Percentiles rank a stretch among this genome's conserved stretches.
Conservation (phyloP, 2,797 vertebrate species). For the Rhabdomys pumilio region DNA sequence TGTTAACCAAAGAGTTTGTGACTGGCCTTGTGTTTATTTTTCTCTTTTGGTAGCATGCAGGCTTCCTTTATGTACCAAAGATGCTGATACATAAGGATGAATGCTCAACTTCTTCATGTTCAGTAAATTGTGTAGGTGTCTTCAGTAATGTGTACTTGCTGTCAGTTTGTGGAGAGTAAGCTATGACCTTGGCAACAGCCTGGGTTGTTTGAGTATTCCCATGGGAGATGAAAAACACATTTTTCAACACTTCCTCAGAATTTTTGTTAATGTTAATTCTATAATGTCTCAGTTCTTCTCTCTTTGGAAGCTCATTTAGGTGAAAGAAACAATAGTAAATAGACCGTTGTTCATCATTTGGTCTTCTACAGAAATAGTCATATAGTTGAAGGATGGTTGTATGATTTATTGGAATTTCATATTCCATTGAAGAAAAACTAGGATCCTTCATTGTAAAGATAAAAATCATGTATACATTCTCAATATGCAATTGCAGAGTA, state of each 20-base stretch:
- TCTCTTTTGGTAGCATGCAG: not conserved
- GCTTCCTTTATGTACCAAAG: not conserved
- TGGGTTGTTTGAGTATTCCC: not conserved
- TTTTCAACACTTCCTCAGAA: slow-evolving; percentile 6
- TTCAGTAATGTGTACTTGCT: not conserved
- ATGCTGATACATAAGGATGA: not conserved
- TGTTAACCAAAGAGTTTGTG: not conserved
- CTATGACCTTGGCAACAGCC: not conserved
- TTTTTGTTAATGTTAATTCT: slow-evolving; percentile 14
- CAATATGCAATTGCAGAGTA: not conserved
- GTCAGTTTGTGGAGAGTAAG: not conserved
- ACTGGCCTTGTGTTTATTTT: not conserved
- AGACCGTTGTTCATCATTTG: slow-evolving; percentile 7
- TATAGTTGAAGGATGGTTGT: not conserved
- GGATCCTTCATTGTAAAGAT: not conserved
- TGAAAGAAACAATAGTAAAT: slow-evolving; percentile 52
- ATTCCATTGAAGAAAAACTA: not conserved
- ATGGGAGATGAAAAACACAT: not conserved
- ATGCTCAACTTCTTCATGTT: not conserved
- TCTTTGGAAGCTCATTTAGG: slow-evolving; percentile 33
- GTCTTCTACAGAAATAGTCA: slow-evolving; percentile 42
- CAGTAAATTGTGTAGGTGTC: not conserved
- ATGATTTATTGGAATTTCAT: not conserved
- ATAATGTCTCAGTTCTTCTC: slow-evolving; percentile 14
- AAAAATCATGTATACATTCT: not conserved